These are phyloP conservation scores for Euschistus heros DNA, from an alignment of 1,140 invertebrate genomes.

Conservation along the genomic window DNA sequence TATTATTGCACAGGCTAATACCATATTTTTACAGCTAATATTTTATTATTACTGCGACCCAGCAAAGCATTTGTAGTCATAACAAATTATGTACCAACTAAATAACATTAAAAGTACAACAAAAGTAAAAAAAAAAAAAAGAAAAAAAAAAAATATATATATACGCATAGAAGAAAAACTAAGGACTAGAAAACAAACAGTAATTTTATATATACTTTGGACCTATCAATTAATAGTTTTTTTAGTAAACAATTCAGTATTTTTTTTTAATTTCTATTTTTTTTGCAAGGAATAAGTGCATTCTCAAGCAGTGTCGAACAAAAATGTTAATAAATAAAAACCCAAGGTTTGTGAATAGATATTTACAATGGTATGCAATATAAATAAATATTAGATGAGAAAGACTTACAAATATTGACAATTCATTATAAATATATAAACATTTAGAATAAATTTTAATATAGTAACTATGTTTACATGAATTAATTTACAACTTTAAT, in stretches of 20 bases:
- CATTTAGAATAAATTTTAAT: constrained; percentile 12
- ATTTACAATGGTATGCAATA: constrained; percentile 1
- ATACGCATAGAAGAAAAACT: neutral
- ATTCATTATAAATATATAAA: constrained; percentile 7
- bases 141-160: neutral
- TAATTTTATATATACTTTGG: neutral
- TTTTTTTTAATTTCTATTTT: no score
- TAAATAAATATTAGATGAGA: constrained; percentile 11
- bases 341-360: neutral
- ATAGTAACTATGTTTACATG: constrained; percentile 6
- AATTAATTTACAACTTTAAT: neutral
- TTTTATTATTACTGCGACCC: neutral
- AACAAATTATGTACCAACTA: constrained; percentile 9
- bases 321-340: constrained; percentile 9
- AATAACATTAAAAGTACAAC: constrained; percentile 16
- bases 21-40: neutral
- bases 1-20: constrained; percentile 7
- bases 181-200: constrained; percentile 14
- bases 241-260: constrained; percentile 8
- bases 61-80: constrained; percentile 3
- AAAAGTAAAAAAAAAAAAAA: neutral
- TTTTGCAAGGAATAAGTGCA: constrained; percentile 9
- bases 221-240: neutral
- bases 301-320: constrained; percentile 16
- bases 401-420: constrained; percentile 12